Base-by-base conservation (phyloP, 2,888 invertebrate genomes). In the Pantelozetes paolii region DNA sequence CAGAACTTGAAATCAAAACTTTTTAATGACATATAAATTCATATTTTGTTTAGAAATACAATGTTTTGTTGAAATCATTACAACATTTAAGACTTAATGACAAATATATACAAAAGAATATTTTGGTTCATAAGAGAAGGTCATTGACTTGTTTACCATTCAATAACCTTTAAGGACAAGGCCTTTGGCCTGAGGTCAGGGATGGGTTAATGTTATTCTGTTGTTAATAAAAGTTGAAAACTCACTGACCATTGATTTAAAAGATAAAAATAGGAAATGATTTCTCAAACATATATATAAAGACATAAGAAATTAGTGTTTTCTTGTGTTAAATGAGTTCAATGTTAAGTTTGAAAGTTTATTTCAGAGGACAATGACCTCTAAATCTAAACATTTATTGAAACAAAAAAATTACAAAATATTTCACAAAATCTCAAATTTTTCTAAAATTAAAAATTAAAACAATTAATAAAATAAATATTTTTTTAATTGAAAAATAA, bases 91-190 rank as follows among this genome's bases (percentile, higher is more conserved):
- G 18, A 32, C 13, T 59, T 26, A 15, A 18, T 11, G 18, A 32
- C 59, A 23, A 42, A n/a, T 8, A 20, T 32, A 64, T 6, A 20
- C n/a, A 36, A 64, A 28, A 36, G 64, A 64, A 64, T 64, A 36
- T 36, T 30, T 36, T 36, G n/a, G 64, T 64, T 64, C 6, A n/a
- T n/a, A 67, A 1, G 42, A 13, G 42, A 42, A 42, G 42, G 67
- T 67, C 67, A 67, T 23, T 67, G 67, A 67, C 67, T 42, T 67
- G 42, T 40, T 42, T 67, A 42, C 11, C 67, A 67, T 67, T 67
- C 67, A 67, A 40, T 42, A 42, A 67, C 67, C 67, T 67, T 20
- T 2, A 8, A 54, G 54, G 54, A 50, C 50, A 50, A 15, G 26
- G 23, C 23, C 40, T 23, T 32, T 32, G 18, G 8, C 32, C 36